Evolutionary conservation across 2,888 invertebrate genomes (phyloP), one percentile per base, ranked within the genome.

Genomic region (Fissipunctia ypsillon): DNA sequence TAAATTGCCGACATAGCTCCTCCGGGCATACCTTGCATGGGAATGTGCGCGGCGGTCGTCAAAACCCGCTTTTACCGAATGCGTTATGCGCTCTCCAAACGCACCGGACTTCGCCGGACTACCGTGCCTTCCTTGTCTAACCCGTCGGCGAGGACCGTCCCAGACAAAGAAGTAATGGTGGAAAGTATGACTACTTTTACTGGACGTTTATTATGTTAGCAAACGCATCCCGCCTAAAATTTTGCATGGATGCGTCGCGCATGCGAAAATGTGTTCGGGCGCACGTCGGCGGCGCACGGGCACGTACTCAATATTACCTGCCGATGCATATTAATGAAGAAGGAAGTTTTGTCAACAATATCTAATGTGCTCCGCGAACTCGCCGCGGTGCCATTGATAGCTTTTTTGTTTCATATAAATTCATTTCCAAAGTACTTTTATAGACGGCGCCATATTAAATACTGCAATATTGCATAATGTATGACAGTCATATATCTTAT

Each of bases 311-410:
- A 93, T 91, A 94, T 95, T 95, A 95, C 95, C 95, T 94, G 94
- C 86, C 91, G 95, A 95, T 95, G 96, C 95, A 96, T 96, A 96
- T 95, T 95, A 95, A 96, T 95, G 80, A 87, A 93, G 92, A 91
- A 96, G 96, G 96, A 96, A 96, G 96, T 95, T 95, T 96, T 96
- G 96, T 95, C 92, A 95, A 96, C 95, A 96, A 96, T 96, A 96
- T 95, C 95, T 96, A 96, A 96, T 96, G 95, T 94, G 94, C 94
- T 93, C 93, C 84, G 91, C 91, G 93, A 92, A 92, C 88, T 88
- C 90, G 80, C 86, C 81, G 95, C 96, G 96, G 96, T 91, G 82
- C 91, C 90, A 95, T 95, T 96, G 95, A 95, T 94, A 93, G 91
- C 90, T 94, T 94, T 95, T 95, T 91, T 91, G 90, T 88, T 88